phyloP scores from a whole-genome alignment of 1,140 invertebrate species.

The Mercenaria mercenaria region DNA sequence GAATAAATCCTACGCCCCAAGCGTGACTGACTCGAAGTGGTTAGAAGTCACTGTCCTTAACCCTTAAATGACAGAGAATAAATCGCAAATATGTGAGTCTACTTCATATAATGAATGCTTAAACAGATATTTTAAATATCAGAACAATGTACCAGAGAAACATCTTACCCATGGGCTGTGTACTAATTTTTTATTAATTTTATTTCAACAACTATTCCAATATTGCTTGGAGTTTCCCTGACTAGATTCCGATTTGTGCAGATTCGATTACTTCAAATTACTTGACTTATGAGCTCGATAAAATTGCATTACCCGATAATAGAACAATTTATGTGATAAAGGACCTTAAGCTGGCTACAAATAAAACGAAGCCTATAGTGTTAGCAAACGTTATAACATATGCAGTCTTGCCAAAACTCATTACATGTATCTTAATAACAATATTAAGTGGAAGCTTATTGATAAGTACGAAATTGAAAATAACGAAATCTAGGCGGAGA shows the following conservation, averaged over 20 bases:
- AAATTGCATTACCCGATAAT: slow-evolving; percentile 60
- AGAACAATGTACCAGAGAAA: too few relatives aligned
- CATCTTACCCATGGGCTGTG: slow-evolving; percentile 79
- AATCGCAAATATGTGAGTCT: too few relatives aligned
- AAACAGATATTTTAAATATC: too few relatives aligned
- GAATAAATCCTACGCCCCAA: too few relatives aligned
- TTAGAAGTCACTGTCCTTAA: too few relatives aligned
- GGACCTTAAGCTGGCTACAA: slow-evolving; percentile 79
- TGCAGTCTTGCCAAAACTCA: slow-evolving; percentile 84
- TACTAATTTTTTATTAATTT: slow-evolving; percentile 86
- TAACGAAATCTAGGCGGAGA: slow-evolving; percentile 79
- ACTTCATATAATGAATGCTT: too few relatives aligned
- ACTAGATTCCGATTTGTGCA: slow-evolving; percentile 91
- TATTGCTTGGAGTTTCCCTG: slow-evolving; percentile 96
- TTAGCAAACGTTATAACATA: slow-evolving; percentile 82
- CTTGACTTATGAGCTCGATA: slow-evolving; percentile 85
- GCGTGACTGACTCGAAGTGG: too few relatives aligned
- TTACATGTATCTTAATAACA: slow-evolving; percentile 86
- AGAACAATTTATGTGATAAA: slow-evolving; percentile 84
- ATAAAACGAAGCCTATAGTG: slow-evolving; percentile 72
- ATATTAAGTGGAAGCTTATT: slow-evolving; percentile 86
- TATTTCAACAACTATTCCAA: slow-evolving; percentile 94
- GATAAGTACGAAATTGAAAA: slow-evolving; percentile 85
- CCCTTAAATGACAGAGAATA: too few relatives aligned
- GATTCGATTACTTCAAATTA: slow-evolving; percentile 92